Evolutionary conservation across 2,888 invertebrate genomes (phyloP).

Genomic region (Camptogramma bilineatum): DNA sequence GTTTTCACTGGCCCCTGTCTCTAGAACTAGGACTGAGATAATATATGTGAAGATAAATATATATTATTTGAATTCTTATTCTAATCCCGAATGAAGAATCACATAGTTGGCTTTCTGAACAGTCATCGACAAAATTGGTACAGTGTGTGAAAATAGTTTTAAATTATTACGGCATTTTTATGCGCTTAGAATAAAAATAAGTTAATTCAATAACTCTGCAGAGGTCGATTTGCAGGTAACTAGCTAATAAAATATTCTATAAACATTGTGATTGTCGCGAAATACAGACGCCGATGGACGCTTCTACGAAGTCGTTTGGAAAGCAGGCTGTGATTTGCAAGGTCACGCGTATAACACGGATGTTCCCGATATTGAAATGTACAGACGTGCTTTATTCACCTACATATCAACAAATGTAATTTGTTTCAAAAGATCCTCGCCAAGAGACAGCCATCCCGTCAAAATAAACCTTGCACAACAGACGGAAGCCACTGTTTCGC

Average conservation of each 20-base stretch:
- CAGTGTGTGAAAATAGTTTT: conserved; percentile 39
- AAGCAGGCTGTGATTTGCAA: conserved; percentile 86
- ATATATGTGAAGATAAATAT: conserved; percentile 15
- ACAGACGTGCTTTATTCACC: conserved; percentile 85
- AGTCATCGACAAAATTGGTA: neutral
- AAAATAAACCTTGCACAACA: conserved; percentile 67
- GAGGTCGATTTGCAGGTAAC: conserved; percentile 64
- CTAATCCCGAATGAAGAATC: neutral
- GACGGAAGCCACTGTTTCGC: conserved; percentile 67
- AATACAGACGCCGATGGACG: conserved; percentile 76
- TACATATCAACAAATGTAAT: conserved; percentile 81
- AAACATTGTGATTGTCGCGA: conserved; percentile 73
- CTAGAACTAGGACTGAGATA: conserved; percentile 20
- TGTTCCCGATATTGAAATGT: conserved; percentile 86
- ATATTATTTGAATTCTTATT: neutral
- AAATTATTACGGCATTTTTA: conserved; percentile 47
- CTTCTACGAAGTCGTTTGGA: conserved; percentile 84
- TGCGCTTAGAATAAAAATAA: conserved; percentile 60
- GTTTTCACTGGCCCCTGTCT: conserved; percentile 25
- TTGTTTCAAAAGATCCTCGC: conserved; percentile 80
- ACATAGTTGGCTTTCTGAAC: neutral
- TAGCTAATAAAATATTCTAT: conserved; percentile 75
- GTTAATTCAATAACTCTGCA: conserved; percentile 59
- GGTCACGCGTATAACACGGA: conserved; percentile 86
- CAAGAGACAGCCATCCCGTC: conserved; percentile 49